Percentiles rank a stretch among this genome's conserved stretches.
Evolutionary conservation across 2,113 vertebrate genomes (phyloP).

Genomic region (Oryzias celebensis): DNA sequence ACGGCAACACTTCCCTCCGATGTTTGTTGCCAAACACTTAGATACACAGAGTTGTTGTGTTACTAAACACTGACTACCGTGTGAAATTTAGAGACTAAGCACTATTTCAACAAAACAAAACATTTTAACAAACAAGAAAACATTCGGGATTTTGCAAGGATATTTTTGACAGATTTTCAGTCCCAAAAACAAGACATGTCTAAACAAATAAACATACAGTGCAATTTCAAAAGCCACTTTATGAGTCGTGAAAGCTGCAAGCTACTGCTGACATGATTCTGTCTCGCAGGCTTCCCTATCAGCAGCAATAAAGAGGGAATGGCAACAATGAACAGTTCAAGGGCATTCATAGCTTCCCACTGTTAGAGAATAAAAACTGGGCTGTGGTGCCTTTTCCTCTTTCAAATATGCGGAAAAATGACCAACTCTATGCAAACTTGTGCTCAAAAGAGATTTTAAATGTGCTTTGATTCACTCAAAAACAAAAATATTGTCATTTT

Average conservation of each 20-base stretch:
- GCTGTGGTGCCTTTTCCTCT: background rate
- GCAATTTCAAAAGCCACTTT: background rate
- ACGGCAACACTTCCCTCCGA: background rate
- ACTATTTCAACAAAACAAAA: too few species aligned
- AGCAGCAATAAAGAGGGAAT: background rate
- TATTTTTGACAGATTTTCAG: slow-evolving; percentile 23
- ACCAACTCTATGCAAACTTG: too few species aligned
- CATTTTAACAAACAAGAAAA: too few species aligned
- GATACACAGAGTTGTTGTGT: too few species aligned
- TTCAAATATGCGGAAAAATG: too few species aligned
- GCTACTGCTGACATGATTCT: slow-evolving; percentile 13
- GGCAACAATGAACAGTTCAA: slow-evolving; percentile 17
- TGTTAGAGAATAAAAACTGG: background rate
- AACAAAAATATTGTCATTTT: too few species aligned
- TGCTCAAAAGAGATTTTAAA: too few species aligned
- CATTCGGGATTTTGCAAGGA: too few species aligned
- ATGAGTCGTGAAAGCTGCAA: slow-evolving; percentile 5
- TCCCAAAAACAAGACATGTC: slow-evolving; percentile 1
- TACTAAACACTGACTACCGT: too few species aligned
- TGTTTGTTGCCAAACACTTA: too few species aligned
- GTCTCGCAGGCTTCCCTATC: background rate
- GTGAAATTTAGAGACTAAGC: too few species aligned
- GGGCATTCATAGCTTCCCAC: slow-evolving; percentile 2
- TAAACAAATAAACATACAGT: background rate
- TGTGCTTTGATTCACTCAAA: too few species aligned